phyloP scores from a whole-genome alignment of 2,888 invertebrate species.

The Orthosia incerta region DNA sequence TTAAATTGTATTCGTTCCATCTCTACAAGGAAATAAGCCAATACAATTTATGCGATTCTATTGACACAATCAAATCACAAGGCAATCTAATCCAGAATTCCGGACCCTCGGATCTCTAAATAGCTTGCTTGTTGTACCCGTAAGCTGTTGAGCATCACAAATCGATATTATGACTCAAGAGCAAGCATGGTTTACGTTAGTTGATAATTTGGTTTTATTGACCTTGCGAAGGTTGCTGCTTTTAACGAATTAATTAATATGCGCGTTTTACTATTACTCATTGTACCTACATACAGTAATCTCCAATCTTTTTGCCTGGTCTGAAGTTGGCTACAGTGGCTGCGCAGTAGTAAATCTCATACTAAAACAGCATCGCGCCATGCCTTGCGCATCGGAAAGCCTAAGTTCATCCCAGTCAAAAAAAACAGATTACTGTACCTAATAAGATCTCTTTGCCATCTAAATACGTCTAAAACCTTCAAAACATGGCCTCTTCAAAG shows the following conservation, averaged over 20 bases:
- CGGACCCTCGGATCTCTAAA: slow-evolving; percentile 17
- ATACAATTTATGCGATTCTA: slow-evolving; percentile 15
- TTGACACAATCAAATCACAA: slow-evolving; percentile 13
- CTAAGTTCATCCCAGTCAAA: too few relatives aligned
- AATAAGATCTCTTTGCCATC: not conserved
- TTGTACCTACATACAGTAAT: not conserved
- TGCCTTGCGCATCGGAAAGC: too few relatives aligned
- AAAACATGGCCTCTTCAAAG: slow-evolving; percentile 19
- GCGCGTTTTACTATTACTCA: not conserved
- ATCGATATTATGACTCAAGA: slow-evolving; percentile 36
- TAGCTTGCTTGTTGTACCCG: slow-evolving; percentile 19
- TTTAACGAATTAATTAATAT: slow-evolving; percentile 6
- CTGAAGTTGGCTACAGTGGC: too few relatives aligned
- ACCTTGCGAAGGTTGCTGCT: not conserved
- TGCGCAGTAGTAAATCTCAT: too few relatives aligned
- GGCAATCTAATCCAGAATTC: slow-evolving; percentile 34
- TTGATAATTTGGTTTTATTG: slow-evolving; percentile 4
- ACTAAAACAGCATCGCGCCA: too few relatives aligned
- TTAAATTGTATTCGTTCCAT: slow-evolving; percentile 9
- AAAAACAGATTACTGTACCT: too few relatives aligned
- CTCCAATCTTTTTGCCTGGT: too few relatives aligned
- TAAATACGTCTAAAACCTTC: not conserved
- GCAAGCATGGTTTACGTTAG: not conserved
- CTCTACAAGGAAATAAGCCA: slow-evolving; percentile 13
- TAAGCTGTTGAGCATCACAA: slow-evolving; percentile 16